Evolutionary conservation across 2,797 vertebrate genomes (phyloP).

Genomic region (Typhlichthys eigenmanni): DNA sequence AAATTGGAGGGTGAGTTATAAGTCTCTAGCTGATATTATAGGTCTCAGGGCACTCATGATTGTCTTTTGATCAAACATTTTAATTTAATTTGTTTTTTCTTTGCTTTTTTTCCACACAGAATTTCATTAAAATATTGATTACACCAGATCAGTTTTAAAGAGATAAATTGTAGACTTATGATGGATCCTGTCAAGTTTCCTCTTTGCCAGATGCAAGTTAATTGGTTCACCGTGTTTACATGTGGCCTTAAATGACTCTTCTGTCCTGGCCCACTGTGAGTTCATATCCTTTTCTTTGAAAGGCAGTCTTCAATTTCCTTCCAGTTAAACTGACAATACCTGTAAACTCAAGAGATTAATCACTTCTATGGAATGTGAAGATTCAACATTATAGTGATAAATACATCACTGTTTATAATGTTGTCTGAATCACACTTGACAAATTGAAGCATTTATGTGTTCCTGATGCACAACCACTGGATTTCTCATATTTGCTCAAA

Average conservation of each 20-base stretch:
- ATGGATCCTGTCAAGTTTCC: slow-evolving; percentile 44
- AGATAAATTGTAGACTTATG: slow-evolving; percentile 37
- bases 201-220: slow-evolving; percentile 42
- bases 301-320: slow-evolving; percentile 38
- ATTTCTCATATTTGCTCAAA: slow-evolving; percentile 34
- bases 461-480: slow-evolving; percentile 15
- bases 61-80: slow-evolving; percentile 37
- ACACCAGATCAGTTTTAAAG: slow-evolving; percentile 38
- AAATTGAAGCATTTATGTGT: slow-evolving; percentile 18
- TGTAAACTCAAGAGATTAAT: slow-evolving; percentile 27
- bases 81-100: not conserved
- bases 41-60: slow-evolving; percentile 38
- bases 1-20: too few species aligned
- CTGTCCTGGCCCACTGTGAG: slow-evolving; percentile 48
- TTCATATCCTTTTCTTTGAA: slow-evolving; percentile 44
- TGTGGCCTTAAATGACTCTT: slow-evolving; percentile 54
- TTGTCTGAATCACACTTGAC: slow-evolving; percentile 37
- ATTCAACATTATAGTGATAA: slow-evolving; percentile 11
- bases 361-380: slow-evolving; percentile 36
- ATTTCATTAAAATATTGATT: slow-evolving; percentile 49
- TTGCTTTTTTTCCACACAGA: not conserved
- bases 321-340: slow-evolving; percentile 16
- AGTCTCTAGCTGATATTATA: slow-evolving; percentile 15
- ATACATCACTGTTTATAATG: slow-evolving; percentile 29
- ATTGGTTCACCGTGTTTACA: slow-evolving; percentile 67